These are phyloP conservation scores for Trilocha varians DNA, from an alignment of 2,888 invertebrate genomes.

Conservation along the genomic window DNA sequence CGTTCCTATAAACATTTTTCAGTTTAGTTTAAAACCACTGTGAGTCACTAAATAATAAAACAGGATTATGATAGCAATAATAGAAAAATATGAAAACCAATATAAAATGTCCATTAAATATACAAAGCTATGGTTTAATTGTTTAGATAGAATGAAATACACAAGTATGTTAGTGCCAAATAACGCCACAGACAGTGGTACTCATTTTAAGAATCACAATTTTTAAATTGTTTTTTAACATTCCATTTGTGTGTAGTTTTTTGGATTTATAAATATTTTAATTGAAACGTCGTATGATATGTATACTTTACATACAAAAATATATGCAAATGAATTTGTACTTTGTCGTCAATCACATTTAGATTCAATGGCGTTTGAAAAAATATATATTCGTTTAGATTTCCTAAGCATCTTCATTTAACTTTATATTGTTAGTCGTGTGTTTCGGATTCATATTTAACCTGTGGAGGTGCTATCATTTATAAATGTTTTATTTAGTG, in stretches of 20 bases:
- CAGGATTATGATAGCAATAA: slow-evolving; percentile 11
- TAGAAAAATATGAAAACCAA: slow-evolving; percentile 24
- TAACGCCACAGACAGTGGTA: slow-evolving; percentile 42
- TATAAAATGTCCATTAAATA: slow-evolving; percentile 31
- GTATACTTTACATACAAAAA: too few relatives aligned
- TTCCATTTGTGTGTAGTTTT: too few relatives aligned
- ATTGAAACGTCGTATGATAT: too few relatives aligned
- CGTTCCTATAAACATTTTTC: too few relatives aligned
- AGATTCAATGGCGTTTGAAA: too few relatives aligned
- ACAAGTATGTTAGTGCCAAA: slow-evolving; percentile 71
- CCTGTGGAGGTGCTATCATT: slow-evolving; percentile 65
- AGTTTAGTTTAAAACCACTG: neutral
- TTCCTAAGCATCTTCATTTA: too few relatives aligned
- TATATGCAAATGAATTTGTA: too few relatives aligned
- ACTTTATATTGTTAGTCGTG: too few relatives aligned
- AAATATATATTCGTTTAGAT: too few relatives aligned
- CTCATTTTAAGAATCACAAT: slow-evolving; percentile 53
- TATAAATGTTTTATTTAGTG: slow-evolving; percentile 42
- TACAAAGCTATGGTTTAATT: slow-evolving; percentile 34
- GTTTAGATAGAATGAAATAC: slow-evolving; percentile 50
- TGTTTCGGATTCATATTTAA: slow-evolving; percentile 8
- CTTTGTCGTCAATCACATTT: too few relatives aligned
- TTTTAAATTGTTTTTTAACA: slow-evolving; percentile 32
- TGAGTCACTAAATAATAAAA: neutral
- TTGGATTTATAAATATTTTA: too few relatives aligned